A percentile compares a stretch with the other conserved stretches of the same genome.
Evolutionary conservation across 1,140 invertebrate genomes (phyloP).

Genomic region (Drosophila kanapiae): DNA sequence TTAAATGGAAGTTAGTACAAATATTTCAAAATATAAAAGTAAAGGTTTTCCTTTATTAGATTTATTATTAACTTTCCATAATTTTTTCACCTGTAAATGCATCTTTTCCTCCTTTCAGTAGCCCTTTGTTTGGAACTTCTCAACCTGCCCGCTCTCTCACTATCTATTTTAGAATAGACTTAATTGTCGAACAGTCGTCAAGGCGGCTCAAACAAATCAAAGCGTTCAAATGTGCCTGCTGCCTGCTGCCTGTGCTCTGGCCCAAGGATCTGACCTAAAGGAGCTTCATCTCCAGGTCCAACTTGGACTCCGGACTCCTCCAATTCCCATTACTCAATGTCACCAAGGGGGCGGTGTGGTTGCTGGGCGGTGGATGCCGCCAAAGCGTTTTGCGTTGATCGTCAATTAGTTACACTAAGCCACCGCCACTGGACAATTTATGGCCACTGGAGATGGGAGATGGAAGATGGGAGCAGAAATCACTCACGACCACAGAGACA

Average conservation of each 20-base stretch:
- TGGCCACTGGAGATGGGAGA: constrained; percentile 26
- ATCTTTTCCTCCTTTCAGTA: background rate
- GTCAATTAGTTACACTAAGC: constrained; percentile 73
- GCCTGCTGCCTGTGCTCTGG: background rate
- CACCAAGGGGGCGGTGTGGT: constrained; percentile 40
- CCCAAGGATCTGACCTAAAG: constrained; percentile 33
- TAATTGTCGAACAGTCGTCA: constrained; percentile 77
- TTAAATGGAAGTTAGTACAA: background rate
- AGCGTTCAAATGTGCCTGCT: constrained; percentile 38
- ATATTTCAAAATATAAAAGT: background rate
- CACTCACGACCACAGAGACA: constrained; percentile 3
- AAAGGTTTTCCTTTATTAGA: too few relatives aligned
- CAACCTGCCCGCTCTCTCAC: background rate
- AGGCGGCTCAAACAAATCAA: constrained; percentile 67
- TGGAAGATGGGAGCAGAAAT: constrained; percentile 11
- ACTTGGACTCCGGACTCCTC: background rate
- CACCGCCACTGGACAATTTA: constrained; percentile 45
- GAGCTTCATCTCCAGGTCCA: constrained; percentile 9
- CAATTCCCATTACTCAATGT: constrained; percentile 73
- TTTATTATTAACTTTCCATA: background rate
- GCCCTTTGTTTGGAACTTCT: constrained; percentile 14
- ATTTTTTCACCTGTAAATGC: background rate
- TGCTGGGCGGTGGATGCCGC: constrained; percentile 40
- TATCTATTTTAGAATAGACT: constrained; percentile 20
- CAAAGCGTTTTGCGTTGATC: constrained; percentile 58